Evolutionary conservation across 2,888 invertebrate species (phyloP), one percentile per base, ranked within the genome.

Genomic region (Melangyna quadrimaculata): DNA sequence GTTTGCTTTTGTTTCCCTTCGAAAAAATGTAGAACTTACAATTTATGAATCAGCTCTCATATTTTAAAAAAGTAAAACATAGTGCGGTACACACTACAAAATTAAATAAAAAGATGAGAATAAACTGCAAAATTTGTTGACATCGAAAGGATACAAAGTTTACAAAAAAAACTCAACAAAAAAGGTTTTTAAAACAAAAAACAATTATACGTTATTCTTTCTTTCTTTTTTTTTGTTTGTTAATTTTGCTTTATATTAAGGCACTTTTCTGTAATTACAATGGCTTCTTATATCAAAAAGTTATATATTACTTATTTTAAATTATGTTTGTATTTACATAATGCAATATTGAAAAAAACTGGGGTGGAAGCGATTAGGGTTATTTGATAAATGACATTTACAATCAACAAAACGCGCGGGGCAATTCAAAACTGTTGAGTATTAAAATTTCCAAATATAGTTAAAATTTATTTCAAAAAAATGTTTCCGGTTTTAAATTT

Each of bases 11-110:
- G 63, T 69, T 87, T 87, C 53, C 87, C 67, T 77, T 82, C 53
- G 53, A 71, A 65, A 63, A 63, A 74, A 86, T 84, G 57, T 87
- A 87, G 87, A 88, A 82, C 45, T 82, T 84, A 74, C 82, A 87
- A 87, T 82, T 82, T 87, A 82, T 87, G 82, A 82, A 82, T 72
- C 43, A 70, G 55, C 57, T 81, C 86, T 86, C 77, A 70, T 40
- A 74, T 55, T 55, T 43, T 53, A 53, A 70, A n/a, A 73, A 70
- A 51, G 29, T 32, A 19, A 74, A 55, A 48, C n/a, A 53, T 45
- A 75, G 73, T 78, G 72, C 74, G 59, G 71, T 77, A 78, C 67
- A 72, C 67, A 59, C 67, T 78, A 74, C 40, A 79, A 78, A 40
- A 40, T 57, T 40, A 70, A 70, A 32, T 45, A 43, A 17, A 43